Base-by-base conservation (phyloP, 1,140 invertebrate genomes). In the Oncopodura yosiiana region DNA sequence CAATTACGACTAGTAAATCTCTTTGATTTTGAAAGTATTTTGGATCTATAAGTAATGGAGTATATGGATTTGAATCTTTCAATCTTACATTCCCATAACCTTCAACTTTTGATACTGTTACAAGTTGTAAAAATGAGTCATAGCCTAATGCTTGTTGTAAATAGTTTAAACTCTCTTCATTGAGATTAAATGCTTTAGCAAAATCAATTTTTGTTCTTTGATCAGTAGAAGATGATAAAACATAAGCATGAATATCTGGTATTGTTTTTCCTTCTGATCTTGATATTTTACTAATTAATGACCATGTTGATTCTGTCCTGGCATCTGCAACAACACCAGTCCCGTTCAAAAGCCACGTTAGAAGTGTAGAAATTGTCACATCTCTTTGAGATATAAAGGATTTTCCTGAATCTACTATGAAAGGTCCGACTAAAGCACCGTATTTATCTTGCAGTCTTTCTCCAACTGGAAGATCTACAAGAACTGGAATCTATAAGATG, bases 321-420 rank as follows among this genome's bases (percentile, higher is more conserved):
- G 11, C 27, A 19, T 49, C 38, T 23, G 49, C 49, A 21, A 52
- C 26, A 8, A 42, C 19, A 14, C 55, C 50, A 5, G 38, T 51
- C 3, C 60, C 60, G 5, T 21, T 39, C 2, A 49, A 36, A 14
- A 53, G 12, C 49, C 50, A 61, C 8, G 45, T 30, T 19, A 51
- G 16, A 3, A 54, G 23, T 0, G 50, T 2, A 19, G 37, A 32
- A 12, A 53, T 23, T 3, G 56, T 54, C 18, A 61, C 29, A 26
- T 56, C 55, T 16, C 52, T 16, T 12, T 42, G 36, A 50, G 49
- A 38, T 16, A 49, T 14, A 37, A 56, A 58, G 1, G 50, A 53
- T 3, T 48, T 30, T 19, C 60, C 60, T 29, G 48, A 41, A 23
- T 57, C 50, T 1, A 61, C 52, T 24, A 58, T 38, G 32, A 61